Percentiles rank a stretch among this genome's conserved stretches.
These are phyloP conservation scores for Diglossa brunneiventris DNA, from an alignment of 2,113 vertebrate genomes.

Conservation along the genomic window DNA sequence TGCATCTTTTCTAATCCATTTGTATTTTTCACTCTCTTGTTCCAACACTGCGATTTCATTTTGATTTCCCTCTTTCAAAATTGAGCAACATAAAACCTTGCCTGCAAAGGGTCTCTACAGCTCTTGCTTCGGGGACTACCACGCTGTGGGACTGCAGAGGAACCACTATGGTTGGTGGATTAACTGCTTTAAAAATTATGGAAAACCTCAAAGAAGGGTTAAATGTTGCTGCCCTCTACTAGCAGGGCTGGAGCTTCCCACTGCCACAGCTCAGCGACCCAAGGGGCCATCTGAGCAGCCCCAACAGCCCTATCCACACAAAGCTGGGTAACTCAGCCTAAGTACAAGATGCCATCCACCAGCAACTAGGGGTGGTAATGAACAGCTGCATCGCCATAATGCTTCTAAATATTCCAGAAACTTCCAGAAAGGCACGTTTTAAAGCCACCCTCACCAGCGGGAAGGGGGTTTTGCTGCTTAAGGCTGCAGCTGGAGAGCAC, in stretches of 20 bases:
- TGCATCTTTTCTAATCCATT: not conserved
- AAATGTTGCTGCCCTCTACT: rapidly evolving
- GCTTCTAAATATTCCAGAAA: not conserved
- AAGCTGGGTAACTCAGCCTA: rapidly evolving
- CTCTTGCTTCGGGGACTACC: rapidly evolving
- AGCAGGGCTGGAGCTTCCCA: not conserved
- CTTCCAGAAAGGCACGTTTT: not conserved
- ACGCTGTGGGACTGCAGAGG: not conserved
- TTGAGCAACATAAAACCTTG: not conserved
- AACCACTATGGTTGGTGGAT: not conserved
- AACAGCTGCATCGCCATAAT: not conserved
- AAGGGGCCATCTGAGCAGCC: not conserved
- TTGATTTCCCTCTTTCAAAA: not conserved
- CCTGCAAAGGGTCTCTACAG: not conserved
- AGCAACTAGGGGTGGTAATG: not conserved
- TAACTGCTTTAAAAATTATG: no score
- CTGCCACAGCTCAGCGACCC: not conserved
- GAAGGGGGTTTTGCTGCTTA: not conserved
- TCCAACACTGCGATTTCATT: not conserved
- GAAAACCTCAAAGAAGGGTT: not conserved
- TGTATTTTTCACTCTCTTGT: not conserved
- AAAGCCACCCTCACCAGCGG: not conserved
- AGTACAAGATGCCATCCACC: not conserved
- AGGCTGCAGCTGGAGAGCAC: not conserved
- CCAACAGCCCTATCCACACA: not conserved